Conservation (phyloP, 2,797 vertebrate genomes). For the Bradypodion ventrale region DNA sequence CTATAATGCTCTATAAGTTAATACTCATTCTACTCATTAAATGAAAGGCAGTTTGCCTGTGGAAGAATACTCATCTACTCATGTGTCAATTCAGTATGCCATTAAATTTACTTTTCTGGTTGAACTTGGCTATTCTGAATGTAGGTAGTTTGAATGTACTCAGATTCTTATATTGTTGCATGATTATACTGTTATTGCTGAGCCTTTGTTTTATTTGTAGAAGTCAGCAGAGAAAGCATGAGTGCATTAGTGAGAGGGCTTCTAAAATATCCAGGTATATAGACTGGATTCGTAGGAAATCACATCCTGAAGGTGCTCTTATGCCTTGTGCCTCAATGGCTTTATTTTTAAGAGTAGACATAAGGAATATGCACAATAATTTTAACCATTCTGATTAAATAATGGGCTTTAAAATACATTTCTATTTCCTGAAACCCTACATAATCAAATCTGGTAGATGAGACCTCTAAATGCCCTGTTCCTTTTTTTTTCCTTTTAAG, state of each 20-base stretch:
- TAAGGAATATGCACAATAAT: background rate
- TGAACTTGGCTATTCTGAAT: background rate
- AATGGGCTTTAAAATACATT: background rate
- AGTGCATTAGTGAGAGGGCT: background rate
- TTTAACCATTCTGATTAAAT: background rate
- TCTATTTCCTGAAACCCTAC: background rate
- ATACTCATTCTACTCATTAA: no score
- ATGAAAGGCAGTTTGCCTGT: background rate
- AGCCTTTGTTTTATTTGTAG: background rate
- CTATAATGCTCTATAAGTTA: background rate
- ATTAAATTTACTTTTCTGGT: background rate
- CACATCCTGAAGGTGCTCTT: background rate
- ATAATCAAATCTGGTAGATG: background rate
- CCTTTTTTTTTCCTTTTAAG: background rate
- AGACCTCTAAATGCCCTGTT: constrained; percentile 8
- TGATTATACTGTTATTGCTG: background rate
- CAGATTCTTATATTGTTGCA: background rate
- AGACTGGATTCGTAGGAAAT: background rate
- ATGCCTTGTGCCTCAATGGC: background rate
- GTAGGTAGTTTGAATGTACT: background rate
- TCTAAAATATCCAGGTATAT: background rate
- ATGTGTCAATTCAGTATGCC: background rate
- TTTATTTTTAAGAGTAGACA: background rate
- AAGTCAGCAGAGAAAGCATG: background rate
- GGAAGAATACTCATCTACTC: background rate